phyloP scores from a whole-genome alignment of 1,140 invertebrate species.

The Agrypnia vestita region DNA sequence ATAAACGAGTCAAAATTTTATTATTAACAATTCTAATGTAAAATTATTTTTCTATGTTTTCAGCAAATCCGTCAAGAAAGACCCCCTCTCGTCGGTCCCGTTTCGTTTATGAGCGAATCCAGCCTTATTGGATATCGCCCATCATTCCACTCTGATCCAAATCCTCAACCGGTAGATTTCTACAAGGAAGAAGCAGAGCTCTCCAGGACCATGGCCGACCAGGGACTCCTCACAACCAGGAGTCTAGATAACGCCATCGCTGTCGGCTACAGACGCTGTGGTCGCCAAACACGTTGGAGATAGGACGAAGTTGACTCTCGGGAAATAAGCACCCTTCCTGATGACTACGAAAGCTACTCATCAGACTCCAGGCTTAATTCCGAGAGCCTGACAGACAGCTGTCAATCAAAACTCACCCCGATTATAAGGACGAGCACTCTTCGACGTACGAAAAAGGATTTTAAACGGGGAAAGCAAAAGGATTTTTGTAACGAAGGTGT shows the following conservation, averaged over 20 bases:
- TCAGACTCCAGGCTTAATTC: conserved; percentile 20
- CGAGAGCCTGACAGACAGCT: conserved; percentile 9
- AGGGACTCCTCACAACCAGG: conserved; percentile 20
- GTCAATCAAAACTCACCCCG: conserved; percentile 11
- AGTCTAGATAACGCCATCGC: conserved; percentile 34
- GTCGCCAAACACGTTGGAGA: conserved; percentile 21
- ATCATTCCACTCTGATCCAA: conserved; percentile 35
- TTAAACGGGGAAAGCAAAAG: not conserved
- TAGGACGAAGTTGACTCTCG: conserved; percentile 30
- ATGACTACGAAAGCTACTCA: conserved; percentile 32
- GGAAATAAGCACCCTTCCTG: conserved; percentile 18
- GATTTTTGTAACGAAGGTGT: not conserved
- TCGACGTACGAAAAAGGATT: not conserved
- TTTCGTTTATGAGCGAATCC: conserved; percentile 16
- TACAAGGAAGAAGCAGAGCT: not conserved
- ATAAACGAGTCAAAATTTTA: too few species aligned
- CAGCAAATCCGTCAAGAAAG: conserved; percentile 23
- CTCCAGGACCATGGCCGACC: not conserved
- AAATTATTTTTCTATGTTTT: not conserved
- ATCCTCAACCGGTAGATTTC: conserved; percentile 10
- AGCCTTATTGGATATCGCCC: conserved; percentile 4
- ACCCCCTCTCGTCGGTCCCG: not conserved
- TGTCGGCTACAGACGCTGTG: conserved; percentile 29
- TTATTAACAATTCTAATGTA: too few species aligned
- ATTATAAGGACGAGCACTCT: conserved; percentile 26